Percentiles rank a stretch among this genome's conserved stretches.
These are phyloP conservation scores for Pagetopsis macropterus DNA, from an alignment of 2,797 vertebrate species.

Conservation along the genomic window DNA sequence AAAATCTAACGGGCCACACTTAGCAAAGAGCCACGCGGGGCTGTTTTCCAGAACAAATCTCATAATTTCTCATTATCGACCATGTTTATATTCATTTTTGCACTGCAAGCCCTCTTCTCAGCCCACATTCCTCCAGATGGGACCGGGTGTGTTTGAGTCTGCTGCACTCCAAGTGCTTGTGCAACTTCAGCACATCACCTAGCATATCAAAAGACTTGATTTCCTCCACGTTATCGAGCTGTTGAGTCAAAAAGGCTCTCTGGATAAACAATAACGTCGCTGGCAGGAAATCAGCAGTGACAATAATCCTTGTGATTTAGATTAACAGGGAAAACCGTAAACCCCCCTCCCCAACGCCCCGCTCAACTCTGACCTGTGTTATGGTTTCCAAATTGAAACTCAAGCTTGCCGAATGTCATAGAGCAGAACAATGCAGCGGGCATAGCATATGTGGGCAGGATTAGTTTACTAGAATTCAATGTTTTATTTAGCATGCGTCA, in stretches of 20 bases:
- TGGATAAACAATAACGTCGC: constrained; percentile 21
- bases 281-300: constrained; percentile 32
- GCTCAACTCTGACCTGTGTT: constrained; percentile 51
- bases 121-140: constrained; percentile 62
- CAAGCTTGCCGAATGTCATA: constrained; percentile 71
- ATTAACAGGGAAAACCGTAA: constrained; percentile 49
- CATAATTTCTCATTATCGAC: constrained; percentile 61
- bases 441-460: constrained; percentile 78
- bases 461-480: constrained; percentile 76
- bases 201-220: constrained; percentile 30
- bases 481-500: constrained; percentile 81
- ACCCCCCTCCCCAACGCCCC: not conserved
- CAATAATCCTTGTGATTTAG: constrained; percentile 58
- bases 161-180: constrained; percentile 46
- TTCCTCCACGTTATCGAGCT: constrained; percentile 10
- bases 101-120: constrained; percentile 22
- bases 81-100: constrained; percentile 57
- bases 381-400: constrained; percentile 76
- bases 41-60: constrained; percentile 34
- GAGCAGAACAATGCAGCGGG: constrained; percentile 71
- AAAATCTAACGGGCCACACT: constrained; percentile 49
- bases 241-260: constrained; percentile 7
- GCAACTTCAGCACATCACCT: constrained; percentile 57
- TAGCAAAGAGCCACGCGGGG: constrained; percentile 33
- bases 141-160: constrained; percentile 42